Evolutionary conservation across 2,797 vertebrate species (phyloP), one percentile per base, ranked within the genome.

Genomic region (Florisuga fusca): DNA sequence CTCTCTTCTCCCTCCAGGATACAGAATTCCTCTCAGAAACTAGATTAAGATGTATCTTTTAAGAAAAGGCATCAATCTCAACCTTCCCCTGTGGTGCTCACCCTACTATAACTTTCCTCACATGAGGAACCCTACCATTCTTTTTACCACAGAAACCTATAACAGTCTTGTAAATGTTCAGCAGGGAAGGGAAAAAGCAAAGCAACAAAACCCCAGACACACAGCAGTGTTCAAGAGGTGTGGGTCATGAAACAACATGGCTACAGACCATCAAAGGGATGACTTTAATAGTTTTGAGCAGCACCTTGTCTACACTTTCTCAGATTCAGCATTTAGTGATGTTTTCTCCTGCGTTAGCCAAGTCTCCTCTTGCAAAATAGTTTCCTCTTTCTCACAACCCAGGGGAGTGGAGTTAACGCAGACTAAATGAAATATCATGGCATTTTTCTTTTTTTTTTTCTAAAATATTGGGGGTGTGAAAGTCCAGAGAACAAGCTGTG

Each of bases 401-500:
- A 88, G 36, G 57, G 41, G 69, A 72, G 29, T 16, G 25, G 84
- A 46, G 43, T 87, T 94, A 92, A 75, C 88, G 64, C 12, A 25
- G 18, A 82, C 76, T 89, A 94, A 95, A 83, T 89, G 85, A 87
- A 89, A 95, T 55, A 74, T 34, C 46, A 48, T 33, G 81, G 94
- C 46, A 57, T 89, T 89, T 92, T 79, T 92, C 81, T 13, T 0
- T 14, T 55, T 0, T 0, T 55, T 79, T 91, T 84, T 90, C 81
- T 84, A 72, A 92, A 93, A 75, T 36, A 5, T 43, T 89, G 62
- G 61, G 64, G 33, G 59, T 75, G 72, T 94, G 87, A 95, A 97
- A 93, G 57, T 78, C 94, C 51, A 92, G 85, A 93, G 76, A 96
- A 95, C 3, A 31, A 97, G 91, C 84, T 57, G 17, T 86, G 92